Percentiles rank a stretch among this genome's conserved stretches.
Conservation (phyloP, 2,113 vertebrate genomes). For the Entosphenus tridentatus region DNA sequence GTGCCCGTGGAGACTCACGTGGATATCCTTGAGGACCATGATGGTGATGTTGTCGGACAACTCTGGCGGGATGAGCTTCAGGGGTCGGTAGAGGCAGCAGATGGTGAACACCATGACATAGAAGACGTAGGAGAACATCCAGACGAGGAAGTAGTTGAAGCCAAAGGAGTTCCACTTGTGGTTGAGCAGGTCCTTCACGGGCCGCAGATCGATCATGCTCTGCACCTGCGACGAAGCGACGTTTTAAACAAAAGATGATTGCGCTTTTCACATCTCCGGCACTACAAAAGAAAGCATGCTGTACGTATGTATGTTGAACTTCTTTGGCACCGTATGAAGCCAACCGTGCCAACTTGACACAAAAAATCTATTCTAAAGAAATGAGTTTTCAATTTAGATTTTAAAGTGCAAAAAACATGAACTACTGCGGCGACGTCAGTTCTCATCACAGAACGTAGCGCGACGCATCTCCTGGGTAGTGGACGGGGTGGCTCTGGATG, state of each 20-base stretch:
- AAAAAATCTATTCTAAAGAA: no score
- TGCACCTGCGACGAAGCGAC: neutral
- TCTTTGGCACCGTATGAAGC: no score
- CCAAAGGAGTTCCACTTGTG: constrained; percentile 10
- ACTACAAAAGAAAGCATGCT: no score
- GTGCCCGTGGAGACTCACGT: neutral
- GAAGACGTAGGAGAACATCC: neutral
- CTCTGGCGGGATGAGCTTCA: neutral
- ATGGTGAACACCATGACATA: rapidly evolving
- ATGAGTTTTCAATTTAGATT: no score
- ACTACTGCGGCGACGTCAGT: no score
- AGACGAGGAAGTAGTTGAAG: constrained; percentile 9
- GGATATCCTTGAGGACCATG: constrained; percentile 9
- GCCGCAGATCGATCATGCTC: constrained; percentile 6
- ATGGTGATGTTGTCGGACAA: constrained; percentile 7
- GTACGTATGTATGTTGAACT: no score
- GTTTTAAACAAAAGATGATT: neutral
- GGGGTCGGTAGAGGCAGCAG: neutral
- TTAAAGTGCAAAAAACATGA: no score
- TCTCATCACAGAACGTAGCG: no score
- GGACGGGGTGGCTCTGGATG: neutral
- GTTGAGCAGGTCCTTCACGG: constrained; percentile 4
- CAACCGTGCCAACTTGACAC: no score
- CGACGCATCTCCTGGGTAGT: no score
- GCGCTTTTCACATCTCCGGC: neutral